Evolutionary conservation across 2,888 invertebrate genomes (phyloP).

Genomic region (Lasioglossum malachurum): DNA sequence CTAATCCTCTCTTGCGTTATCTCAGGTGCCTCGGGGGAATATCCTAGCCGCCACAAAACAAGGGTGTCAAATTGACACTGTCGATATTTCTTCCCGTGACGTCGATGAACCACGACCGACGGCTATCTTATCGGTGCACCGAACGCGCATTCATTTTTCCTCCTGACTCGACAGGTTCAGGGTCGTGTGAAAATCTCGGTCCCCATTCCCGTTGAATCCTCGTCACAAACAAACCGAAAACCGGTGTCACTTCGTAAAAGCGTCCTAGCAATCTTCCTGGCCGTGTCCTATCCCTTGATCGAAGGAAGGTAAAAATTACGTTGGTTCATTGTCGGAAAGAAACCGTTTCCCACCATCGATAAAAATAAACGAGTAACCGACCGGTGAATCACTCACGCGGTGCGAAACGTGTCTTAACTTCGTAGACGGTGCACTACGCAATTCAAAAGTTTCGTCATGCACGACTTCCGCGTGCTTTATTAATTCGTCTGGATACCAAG

Average conservation of each 20-base stretch:
- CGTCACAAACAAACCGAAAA: background rate
- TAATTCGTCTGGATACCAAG: background rate
- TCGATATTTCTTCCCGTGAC: slow-evolving; percentile 2
- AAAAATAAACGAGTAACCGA: background rate
- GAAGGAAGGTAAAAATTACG: background rate
- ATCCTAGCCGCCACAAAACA: slow-evolving; percentile 4
- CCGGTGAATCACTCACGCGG: slow-evolving; percentile 22
- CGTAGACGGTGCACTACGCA: background rate
- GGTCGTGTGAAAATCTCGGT: slow-evolving; percentile 28
- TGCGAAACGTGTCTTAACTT: background rate
- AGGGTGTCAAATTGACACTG: slow-evolving; percentile 4
- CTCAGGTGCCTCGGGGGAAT: background rate
- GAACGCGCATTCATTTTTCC: slow-evolving; percentile 31
- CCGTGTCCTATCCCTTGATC: background rate
- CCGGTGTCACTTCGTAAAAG: background rate
- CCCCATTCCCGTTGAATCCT: background rate
- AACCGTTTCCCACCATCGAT: background rate
- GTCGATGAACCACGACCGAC: background rate
- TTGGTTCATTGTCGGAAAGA: background rate
- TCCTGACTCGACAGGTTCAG: slow-evolving; percentile 29
- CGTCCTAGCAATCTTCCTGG: background rate
- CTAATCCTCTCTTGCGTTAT: slow-evolving; percentile 14
- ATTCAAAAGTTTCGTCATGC: slow-evolving; percentile 14
- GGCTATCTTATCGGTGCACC: slow-evolving; percentile 35
- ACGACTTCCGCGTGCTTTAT: slow-evolving; percentile 28